phyloP scores from a whole-genome alignment of 2,888 invertebrate genomes.

The Heliconius ismenius region DNA sequence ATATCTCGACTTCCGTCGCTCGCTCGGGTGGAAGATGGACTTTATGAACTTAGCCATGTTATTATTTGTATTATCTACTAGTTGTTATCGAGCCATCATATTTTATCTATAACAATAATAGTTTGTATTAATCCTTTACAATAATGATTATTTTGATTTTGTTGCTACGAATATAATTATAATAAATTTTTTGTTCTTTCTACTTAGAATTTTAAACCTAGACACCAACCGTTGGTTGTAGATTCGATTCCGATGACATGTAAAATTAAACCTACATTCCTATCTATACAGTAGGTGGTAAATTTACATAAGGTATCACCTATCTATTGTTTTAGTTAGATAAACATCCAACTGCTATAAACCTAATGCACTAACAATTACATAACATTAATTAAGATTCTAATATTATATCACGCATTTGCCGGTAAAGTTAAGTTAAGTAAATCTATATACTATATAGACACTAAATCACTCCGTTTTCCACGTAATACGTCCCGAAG shows the following conservation, averaged over 20 bases:
- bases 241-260: background rate
- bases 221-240: background rate
- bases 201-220: no score
- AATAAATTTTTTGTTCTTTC: no score
- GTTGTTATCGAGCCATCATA: slow-evolving; percentile 18
- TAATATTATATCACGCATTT: background rate
- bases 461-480: background rate
- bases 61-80: slow-evolving; percentile 3
- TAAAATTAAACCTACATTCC: background rate
- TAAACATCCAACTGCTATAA: slow-evolving; percentile 6
- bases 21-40: slow-evolving; percentile 64
- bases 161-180: background rate
- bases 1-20: slow-evolving; percentile 56
- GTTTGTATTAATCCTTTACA: background rate
- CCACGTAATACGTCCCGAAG: background rate
- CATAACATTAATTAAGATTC: background rate
- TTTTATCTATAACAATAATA: slow-evolving; percentile 15
- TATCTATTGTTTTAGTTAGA: background rate
- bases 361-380: background rate
- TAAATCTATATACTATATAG: background rate
- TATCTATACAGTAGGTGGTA: background rate
- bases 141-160: slow-evolving; percentile 7
- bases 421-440: background rate
- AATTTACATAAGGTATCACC: background rate
- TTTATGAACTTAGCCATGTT: slow-evolving; percentile 75